phyloP scores from a whole-genome alignment of 1,140 invertebrate genomes.

The Tetramorium alpestre region DNA sequence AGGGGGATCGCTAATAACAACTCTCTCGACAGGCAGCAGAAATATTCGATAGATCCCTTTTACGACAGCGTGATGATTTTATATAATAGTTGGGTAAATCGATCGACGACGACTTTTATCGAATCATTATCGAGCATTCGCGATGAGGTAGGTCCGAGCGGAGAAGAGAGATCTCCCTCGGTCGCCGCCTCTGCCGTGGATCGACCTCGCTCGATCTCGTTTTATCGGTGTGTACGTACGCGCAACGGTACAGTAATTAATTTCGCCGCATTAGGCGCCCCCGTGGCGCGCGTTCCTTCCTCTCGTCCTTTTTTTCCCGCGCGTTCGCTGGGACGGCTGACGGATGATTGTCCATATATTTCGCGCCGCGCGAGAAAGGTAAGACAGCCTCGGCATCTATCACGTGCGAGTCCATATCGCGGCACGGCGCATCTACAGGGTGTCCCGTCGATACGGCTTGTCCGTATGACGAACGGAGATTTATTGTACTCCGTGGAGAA shows the following conservation, averaged over 20 bases:
- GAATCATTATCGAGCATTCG: constrained; percentile 25
- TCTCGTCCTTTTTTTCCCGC: constrained; percentile 31
- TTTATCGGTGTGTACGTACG: constrained; percentile 34
- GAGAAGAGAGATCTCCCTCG: neutral
- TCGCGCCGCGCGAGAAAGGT: constrained; percentile 72
- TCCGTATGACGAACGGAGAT: neutral
- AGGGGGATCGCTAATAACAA: constrained; percentile 25
- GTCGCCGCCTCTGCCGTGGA: neutral
- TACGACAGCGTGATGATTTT: constrained; percentile 39
- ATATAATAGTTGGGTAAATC: neutral
- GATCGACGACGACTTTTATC: constrained; percentile 1
- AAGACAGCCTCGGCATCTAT: constrained; percentile 75
- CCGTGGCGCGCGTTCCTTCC: constrained; percentile 26
- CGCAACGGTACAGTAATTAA: constrained; percentile 63
- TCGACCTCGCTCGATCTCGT: constrained; percentile 58
- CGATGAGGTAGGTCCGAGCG: constrained; percentile 36
- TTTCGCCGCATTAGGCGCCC: constrained; percentile 57
- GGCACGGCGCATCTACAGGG: constrained; percentile 45
- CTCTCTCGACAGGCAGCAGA: neutral
- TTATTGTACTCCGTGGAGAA: neutral
- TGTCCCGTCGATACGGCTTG: constrained; percentile 22
- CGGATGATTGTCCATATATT: constrained; percentile 74
- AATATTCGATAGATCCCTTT: neutral
- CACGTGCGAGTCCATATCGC: constrained; percentile 71
- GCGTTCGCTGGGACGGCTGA: constrained; percentile 70